Evolutionary conservation across 1,140 invertebrate species (phyloP), one percentile per base, ranked within the genome.

Genomic region (Pissodes strobi): DNA sequence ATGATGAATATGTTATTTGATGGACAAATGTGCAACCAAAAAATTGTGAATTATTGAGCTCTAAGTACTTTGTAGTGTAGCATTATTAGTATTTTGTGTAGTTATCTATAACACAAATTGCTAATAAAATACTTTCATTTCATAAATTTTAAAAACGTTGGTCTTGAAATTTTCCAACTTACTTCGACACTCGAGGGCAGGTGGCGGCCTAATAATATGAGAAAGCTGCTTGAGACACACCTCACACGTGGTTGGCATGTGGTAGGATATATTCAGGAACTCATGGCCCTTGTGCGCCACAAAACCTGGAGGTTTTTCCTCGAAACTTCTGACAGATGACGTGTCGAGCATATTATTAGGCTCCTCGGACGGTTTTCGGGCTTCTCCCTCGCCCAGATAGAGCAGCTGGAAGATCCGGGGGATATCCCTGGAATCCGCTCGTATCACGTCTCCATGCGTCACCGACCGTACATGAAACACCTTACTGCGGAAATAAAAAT

Each of bases 191-290:
- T 98, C 97, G 63, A 98, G 84, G 49, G 97, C 96, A 66, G 94
- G 91, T 45, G 96, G 96, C 60, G 97, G 96, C 76, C 94, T 88
- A 78, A 99, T 92, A 87, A 98, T 93, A 79, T 97, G 91, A 93
- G 95, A 98, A 52, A 98, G 84, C 70, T 95, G 94, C 78, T 95
- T 96, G 25, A 94, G 89, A 85, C 97, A 99, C 49, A 94, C 90
- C 82, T 99, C 97, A 82, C 97, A 99, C 63, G 92, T 92, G 1
- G 97, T 97, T 27, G 96, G 96, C 88, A 98, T 98, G 80, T 98
- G 95, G 82, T 93, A 99, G 66, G 91, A 94, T 70, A 99, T 95
- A 70, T 92, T 90, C 60, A 98, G 85, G 73, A 99, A 94, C 79
- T 98, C 95, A 81, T 99, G 97, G 1, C 95, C 94, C 82, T 98